These are phyloP conservation scores for Ceratosolen solmsi DNA, from an alignment of 1,140 invertebrate species.

Conservation along the genomic window DNA sequence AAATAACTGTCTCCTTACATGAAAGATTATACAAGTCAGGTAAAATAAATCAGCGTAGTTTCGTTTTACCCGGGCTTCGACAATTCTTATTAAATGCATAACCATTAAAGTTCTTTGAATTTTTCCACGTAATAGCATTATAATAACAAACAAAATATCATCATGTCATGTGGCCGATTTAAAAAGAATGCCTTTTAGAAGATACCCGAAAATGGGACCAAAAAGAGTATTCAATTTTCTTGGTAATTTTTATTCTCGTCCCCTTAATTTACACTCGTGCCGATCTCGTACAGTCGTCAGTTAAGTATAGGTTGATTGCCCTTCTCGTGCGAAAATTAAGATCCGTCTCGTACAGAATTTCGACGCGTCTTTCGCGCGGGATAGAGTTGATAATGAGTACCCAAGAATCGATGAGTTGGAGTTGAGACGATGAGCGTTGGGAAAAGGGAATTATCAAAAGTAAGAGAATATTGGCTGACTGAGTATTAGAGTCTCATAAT, in stretches of 20 bases:
- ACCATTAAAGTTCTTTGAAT: not conserved
- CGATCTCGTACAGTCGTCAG: not conserved
- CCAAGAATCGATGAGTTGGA: not conserved
- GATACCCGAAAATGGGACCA: slow-evolving; percentile 18
- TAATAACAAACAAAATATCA: slow-evolving; percentile 4
- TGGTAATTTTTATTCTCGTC: slow-evolving; percentile 27
- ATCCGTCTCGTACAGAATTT: slow-evolving; percentile 46
- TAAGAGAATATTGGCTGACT: too few species aligned
- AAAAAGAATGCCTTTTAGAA: not conserved
- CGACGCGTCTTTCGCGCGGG: slow-evolving; percentile 19
- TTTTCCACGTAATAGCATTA: not conserved
- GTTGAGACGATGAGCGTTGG: slow-evolving; percentile 11
- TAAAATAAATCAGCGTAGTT: not conserved
- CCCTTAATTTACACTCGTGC: slow-evolving; percentile 37
- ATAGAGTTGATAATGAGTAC: slow-evolving; percentile 54
- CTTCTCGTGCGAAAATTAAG: slow-evolving; percentile 41
- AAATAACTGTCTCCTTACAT: not conserved
- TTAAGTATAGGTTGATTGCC: not conserved
- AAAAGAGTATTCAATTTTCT: slow-evolving; percentile 47
- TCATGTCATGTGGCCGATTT: not conserved
- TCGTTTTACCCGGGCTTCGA: not conserved
- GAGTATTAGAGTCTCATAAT: not conserved
- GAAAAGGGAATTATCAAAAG: not conserved
- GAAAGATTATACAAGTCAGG: not conserved
- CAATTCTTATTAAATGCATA: not conserved